Evolutionary conservation across 1,140 invertebrate genomes (phyloP).

Genomic region (Drosophila sulfurigaster): DNA sequence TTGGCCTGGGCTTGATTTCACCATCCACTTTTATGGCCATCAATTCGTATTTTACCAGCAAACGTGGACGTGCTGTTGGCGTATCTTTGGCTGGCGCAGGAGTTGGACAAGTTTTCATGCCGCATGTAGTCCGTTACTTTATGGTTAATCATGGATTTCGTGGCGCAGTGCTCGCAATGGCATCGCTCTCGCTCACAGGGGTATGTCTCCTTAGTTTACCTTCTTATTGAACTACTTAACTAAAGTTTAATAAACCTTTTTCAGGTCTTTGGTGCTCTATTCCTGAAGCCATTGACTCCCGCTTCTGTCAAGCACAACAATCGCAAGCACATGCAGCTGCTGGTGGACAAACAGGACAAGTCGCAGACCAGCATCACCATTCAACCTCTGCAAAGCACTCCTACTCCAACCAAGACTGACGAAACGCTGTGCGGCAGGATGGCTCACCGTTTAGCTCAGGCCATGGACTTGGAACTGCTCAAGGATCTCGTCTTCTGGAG

Average conservation of each 20-base stretch:
- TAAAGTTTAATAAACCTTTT: not conserved
- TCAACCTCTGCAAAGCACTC: not conserved
- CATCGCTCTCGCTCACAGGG: constrained; percentile 87
- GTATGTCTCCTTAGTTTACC: constrained; percentile 73
- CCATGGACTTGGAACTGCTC: constrained; percentile 87
- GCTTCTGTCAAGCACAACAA: constrained; percentile 65
- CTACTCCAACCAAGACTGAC: not conserved
- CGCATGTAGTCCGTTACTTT: constrained; percentile 88
- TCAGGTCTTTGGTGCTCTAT: constrained; percentile 79
- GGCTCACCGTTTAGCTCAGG: constrained; percentile 63
- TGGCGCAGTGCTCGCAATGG: constrained; percentile 87
- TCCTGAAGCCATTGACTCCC: constrained; percentile 65
- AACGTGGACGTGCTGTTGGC: constrained; percentile 89
- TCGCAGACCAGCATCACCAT: constrained; percentile 45
- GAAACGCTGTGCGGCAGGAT: constrained; percentile 50
- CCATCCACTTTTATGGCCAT: constrained; percentile 90
- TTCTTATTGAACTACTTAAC: not conserved
- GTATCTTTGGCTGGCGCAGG: constrained; percentile 90
- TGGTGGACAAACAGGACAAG: constrained; percentile 58
- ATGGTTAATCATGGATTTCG: constrained; percentile 87
- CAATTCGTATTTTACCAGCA: constrained; percentile 89
- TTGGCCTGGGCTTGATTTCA: constrained; percentile 88
- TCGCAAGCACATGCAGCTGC: constrained; percentile 61
- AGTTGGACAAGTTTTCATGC: constrained; percentile 90
- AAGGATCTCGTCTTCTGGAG: constrained; percentile 87